phyloP scores from a whole-genome alignment of 1,140 invertebrate species.

The Schlechtendalia chinensis region DNA sequence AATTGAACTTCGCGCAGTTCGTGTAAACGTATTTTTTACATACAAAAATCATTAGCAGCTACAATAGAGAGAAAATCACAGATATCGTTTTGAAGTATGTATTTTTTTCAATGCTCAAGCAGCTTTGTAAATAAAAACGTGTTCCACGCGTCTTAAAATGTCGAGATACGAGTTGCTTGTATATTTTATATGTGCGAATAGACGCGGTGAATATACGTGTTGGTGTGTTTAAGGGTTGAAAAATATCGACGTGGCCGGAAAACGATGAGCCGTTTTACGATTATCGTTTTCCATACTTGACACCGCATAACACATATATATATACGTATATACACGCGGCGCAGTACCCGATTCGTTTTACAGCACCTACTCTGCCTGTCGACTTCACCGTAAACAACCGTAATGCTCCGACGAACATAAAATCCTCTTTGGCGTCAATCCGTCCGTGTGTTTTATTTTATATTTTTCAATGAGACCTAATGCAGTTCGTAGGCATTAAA shows the following conservation, averaged over 20 bases:
- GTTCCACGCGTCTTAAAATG: no score
- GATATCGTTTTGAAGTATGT: no score
- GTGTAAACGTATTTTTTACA: no score
- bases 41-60: no score
- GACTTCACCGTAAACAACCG: constrained; percentile 25
- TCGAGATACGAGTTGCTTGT: no score
- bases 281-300: constrained; percentile 30
- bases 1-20: no score
- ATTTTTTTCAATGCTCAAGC: no score
- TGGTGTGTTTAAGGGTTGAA: constrained; percentile 2
- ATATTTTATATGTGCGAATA: neutral
- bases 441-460: neutral
- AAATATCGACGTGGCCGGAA: neutral
- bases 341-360: constrained; percentile 5
- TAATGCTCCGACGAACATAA: constrained; percentile 29
- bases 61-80: no score
- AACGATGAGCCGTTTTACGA: neutral
- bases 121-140: no score
- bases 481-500: neutral
- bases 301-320: neutral
- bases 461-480: neutral
- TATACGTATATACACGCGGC: no score
- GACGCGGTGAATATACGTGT: neutral
- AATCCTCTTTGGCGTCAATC: constrained; percentile 30
- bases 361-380: constrained; percentile 20